These are phyloP conservation scores for Drosophila funebris DNA, from an alignment of 1,140 invertebrate species.

Conservation along the genomic window DNA sequence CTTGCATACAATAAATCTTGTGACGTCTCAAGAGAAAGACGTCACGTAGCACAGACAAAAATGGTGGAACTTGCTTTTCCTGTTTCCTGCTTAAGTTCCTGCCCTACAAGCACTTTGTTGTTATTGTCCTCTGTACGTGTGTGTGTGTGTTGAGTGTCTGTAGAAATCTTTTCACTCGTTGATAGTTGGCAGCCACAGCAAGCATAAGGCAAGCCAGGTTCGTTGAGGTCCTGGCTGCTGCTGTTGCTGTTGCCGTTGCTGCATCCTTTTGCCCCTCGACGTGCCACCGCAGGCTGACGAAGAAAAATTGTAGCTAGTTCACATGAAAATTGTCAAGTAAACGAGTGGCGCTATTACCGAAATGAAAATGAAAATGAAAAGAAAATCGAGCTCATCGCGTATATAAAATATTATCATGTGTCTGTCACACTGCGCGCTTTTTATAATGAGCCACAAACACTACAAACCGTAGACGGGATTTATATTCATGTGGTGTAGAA, in stretches of 20 bases:
- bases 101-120: slow-evolving; percentile 48
- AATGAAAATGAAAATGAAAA: slow-evolving; percentile 73
- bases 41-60: slow-evolving; percentile 69
- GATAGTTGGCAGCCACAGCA: slow-evolving; percentile 52
- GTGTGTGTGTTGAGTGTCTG: slow-evolving; percentile 39
- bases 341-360: slow-evolving; percentile 68
- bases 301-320: slow-evolving; percentile 77
- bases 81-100: slow-evolving; percentile 77
- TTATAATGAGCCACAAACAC: slow-evolving; percentile 52
- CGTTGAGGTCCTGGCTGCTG: slow-evolving; percentile 32
- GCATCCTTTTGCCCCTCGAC: neutral
- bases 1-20: slow-evolving; percentile 81
- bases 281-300: slow-evolving; percentile 57
- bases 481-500: slow-evolving; percentile 53
- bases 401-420: slow-evolving; percentile 56
- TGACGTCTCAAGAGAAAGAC: slow-evolving; percentile 80
- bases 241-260: slow-evolving; percentile 9
- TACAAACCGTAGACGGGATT: slow-evolving; percentile 44
- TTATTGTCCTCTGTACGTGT: slow-evolving; percentile 20
- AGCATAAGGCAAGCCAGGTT: slow-evolving; percentile 48
- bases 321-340: slow-evolving; percentile 71
- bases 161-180: slow-evolving; percentile 65
- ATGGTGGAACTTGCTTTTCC: slow-evolving; percentile 73
- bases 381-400: slow-evolving; percentile 73
- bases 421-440: slow-evolving; percentile 21